phyloP scores from a whole-genome alignment of 2,888 invertebrate species.

The Hydroisotoma schaefferi region DNA sequence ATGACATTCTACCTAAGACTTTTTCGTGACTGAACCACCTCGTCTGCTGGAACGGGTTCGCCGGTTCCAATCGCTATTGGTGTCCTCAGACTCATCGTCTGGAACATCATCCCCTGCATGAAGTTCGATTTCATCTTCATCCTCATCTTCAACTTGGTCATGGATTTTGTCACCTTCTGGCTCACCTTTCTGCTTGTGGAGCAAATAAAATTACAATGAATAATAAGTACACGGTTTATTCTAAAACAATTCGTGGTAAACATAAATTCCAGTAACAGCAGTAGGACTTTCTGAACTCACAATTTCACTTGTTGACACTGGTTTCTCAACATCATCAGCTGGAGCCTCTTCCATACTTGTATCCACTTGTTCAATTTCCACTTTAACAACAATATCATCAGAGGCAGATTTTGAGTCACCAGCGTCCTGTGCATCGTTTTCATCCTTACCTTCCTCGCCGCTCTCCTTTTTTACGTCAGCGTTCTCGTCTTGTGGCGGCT shows the following conservation, averaged over 20 bases:
- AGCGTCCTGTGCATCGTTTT: neutral
- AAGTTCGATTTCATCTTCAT: conserved; percentile 48
- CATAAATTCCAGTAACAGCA: too few species aligned
- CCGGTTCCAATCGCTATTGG: conserved; percentile 30
- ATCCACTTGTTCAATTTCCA: conserved; percentile 9
- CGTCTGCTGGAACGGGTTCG: conserved; percentile 35
- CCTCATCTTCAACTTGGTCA: conserved; percentile 36
- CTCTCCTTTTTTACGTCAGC: too few species aligned
- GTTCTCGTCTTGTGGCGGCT: too few species aligned
- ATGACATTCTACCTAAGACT: neutral
- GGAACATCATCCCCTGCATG: conserved; percentile 46
- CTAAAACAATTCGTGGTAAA: too few species aligned
- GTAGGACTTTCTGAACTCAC: too few species aligned
- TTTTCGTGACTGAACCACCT: conserved; percentile 19
- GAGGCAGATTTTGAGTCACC: too few species aligned
- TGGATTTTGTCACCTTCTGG: conserved; percentile 2
- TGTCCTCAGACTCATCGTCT: conserved; percentile 29
- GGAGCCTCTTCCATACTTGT: neutral
- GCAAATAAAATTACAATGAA: neutral
- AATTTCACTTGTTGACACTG: conserved; percentile 1
- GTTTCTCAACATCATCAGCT: conserved; percentile 2
- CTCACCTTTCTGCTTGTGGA: neutral
- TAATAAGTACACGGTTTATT: too few species aligned
- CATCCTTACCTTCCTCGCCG: conserved; percentile 8
- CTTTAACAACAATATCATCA: conserved; percentile 4